Evolutionary conservation across 2,888 invertebrate species (phyloP), one percentile per base, ranked within the genome.

Genomic region (Toxonevra muliebris): DNA sequence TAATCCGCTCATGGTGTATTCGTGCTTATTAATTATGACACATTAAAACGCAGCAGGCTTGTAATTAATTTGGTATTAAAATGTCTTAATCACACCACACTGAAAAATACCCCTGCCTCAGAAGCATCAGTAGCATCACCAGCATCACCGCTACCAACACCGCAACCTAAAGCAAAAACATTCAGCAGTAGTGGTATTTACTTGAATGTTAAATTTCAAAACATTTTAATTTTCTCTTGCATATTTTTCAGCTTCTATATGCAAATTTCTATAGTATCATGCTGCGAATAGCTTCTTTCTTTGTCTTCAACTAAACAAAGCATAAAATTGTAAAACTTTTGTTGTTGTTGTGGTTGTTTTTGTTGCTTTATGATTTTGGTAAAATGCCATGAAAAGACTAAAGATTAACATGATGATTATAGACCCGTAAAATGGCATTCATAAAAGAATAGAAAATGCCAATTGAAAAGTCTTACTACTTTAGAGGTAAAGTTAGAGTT

Each of bases 61-160:
- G 60, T 45, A 66, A 66, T 66, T 60, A 66, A 45, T 60, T 55
- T 45, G 30, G 61, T 19, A 60, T 66, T 58, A 66, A 65, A 54
- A 45, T 54, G 40, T 48, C 66, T 61, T 66, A 43, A 61, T 30
- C 60, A 61, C 55, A 10, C 9, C 60, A 17, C 20, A 48, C 15
- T n/a, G 48, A 48, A 10, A 13, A 48, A 1, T 11, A 10, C 15
- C 13, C 41, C 40, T 11, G 11, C 10, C 12, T 43, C 41, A 40
- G n/a, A 8, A 40, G 40, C 40, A 43, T 19, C n/a, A 43, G 17
- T n/a, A 59, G 43, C 43, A 19, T 9, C 48, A 5, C 8, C 59
- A 42, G 19, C 48, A 48, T 5, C 11, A 11, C 48, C 8, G 11
- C 13, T 11, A 48, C 13, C 15, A 48, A 48, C 10, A 7, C 30